Base-by-base conservation (phyloP, 2,113 vertebrate species). In the Aldabrachelys gigantea region DNA sequence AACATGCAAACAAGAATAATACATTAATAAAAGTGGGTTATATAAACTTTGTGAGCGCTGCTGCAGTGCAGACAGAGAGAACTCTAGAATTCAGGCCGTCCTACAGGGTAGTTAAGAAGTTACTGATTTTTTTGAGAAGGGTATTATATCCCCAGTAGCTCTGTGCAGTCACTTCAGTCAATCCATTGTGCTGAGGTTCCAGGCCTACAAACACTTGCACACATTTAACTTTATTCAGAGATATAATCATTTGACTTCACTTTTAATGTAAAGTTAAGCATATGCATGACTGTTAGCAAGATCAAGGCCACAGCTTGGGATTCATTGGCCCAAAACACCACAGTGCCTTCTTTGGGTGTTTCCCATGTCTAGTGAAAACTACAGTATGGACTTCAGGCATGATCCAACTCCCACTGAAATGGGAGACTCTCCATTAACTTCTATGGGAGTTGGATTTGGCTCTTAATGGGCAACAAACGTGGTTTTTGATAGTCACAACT, bases 331-430 rank as follows among this genome's bases (percentile, higher is more conserved):
- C 87, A 96, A 92, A 95, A 50, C 81, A 85, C 93, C 53, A 94
- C 84, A 41, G 65, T 91, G 85, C 95, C 95, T 97, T 96, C 96
- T 95, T 95, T 96, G 96, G 96, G 93, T 95, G 92, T 41, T 95
- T 85, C 92, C 93, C 96, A 65, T 89, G 93, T 95, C 87, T 96
- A 57, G 69, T 75, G 29, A 62, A 62, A 62, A 62, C 14, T 7
- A n/a, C 19, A 92, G 79, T 22, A 12, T n/a, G 88, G 93, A 96
- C 92, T 87, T 17, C 88, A 84, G 96, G 95, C 50, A 94, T 3
- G 31, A 95, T n/a, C 87, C 85, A 93, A 95, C 57, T 81, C 84
- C 44, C 72, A 89, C 44, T 96, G 62, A 96, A 96, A 62, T 62
- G 8, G 13, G 62, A 75, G 96, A 92, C 94, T 95, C 93, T 93